These are phyloP conservation scores for Siniperca scherzeri DNA, from an alignment of 2,797 vertebrate species.

Conservation along the genomic window DNA sequence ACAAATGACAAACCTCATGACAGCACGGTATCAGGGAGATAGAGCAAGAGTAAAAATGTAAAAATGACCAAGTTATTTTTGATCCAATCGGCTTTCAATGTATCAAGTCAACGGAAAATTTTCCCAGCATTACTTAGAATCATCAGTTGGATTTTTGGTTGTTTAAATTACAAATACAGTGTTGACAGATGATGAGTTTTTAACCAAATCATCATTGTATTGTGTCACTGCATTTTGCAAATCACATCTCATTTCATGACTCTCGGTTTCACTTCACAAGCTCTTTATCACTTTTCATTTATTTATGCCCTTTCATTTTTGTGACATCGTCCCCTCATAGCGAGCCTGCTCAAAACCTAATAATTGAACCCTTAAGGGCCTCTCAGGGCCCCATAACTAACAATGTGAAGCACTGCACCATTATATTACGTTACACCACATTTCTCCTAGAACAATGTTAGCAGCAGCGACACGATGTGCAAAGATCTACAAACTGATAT, in stretches of 20 bases:
- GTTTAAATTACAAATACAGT: background rate
- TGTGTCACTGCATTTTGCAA: background rate
- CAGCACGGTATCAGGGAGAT: background rate
- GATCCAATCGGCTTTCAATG: too few relatives aligned
- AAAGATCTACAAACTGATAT: background rate
- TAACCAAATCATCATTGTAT: background rate
- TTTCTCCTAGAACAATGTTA: background rate
- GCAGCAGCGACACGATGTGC: background rate
- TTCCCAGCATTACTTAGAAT: too few relatives aligned
- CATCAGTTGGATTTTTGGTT: too few relatives aligned
- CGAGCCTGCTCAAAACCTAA: slow-evolving; percentile 2
- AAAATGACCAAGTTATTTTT: too few relatives aligned
- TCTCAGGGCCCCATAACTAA: slow-evolving; percentile 18
- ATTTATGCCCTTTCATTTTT: background rate
- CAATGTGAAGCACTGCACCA: slow-evolving; percentile 29
- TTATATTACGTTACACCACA: slow-evolving; percentile 8
- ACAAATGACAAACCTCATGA: background rate
- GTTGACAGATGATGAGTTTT: slow-evolving; percentile 1
- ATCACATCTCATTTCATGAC: background rate
- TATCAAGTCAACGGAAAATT: too few relatives aligned
- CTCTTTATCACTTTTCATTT: background rate
- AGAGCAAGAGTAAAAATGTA: background rate
- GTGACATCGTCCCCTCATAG: background rate
- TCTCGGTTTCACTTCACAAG: background rate
- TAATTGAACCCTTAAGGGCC: slow-evolving; percentile 12